A percentile compares a stretch with the other conserved stretches of the same genome.
phyloP scores from a whole-genome alignment of 2,888 invertebrate genomes.

The Trissolcus japonicus region DNA sequence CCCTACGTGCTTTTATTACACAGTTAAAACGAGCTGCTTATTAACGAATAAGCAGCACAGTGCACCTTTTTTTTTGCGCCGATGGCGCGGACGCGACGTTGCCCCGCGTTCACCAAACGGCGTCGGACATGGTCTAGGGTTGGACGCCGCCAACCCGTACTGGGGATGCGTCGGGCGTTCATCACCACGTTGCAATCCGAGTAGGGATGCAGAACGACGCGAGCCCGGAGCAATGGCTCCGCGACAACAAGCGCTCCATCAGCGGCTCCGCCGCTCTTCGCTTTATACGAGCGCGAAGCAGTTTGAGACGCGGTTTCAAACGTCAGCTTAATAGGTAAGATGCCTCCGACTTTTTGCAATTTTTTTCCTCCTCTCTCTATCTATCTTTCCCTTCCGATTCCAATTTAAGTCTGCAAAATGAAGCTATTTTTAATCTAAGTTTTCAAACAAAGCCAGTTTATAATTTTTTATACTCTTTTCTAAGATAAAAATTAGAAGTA shows the following conservation, averaged over 20 bases:
- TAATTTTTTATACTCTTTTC: too few species aligned
- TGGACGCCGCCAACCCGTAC: conserved; percentile 6
- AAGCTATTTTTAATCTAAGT: too few species aligned
- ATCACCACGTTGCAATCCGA: conserved; percentile 44
- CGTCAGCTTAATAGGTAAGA: conserved; percentile 72
- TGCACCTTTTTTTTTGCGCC: conserved; percentile 29
- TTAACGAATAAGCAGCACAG: conserved; percentile 56
- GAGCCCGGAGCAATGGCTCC: conserved; percentile 70
- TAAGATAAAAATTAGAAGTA: too few species aligned
- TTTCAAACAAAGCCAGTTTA: too few species aligned
- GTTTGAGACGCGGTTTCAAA: conserved; percentile 69
- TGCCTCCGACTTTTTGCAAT: conserved; percentile 1
- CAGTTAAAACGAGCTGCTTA: conserved; percentile 46
- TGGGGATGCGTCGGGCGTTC: conserved; percentile 34
- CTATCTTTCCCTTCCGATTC: too few species aligned
- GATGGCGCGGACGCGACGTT: conserved; percentile 22
- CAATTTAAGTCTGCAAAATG: too few species aligned
- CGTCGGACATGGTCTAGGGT: conserved; percentile 30
- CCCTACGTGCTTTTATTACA: conserved; percentile 72
- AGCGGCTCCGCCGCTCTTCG: conserved; percentile 70
- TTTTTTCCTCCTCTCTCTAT: not conserved
- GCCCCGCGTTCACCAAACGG: conserved; percentile 19
- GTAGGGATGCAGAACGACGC: conserved; percentile 63
- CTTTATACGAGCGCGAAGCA: conserved; percentile 72
- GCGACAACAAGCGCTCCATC: conserved; percentile 63